A percentile compares a stretch with the other conserved stretches of the same genome.
Conservation (phyloP, 2,888 invertebrate species). For the Chelonus formosanus region DNA sequence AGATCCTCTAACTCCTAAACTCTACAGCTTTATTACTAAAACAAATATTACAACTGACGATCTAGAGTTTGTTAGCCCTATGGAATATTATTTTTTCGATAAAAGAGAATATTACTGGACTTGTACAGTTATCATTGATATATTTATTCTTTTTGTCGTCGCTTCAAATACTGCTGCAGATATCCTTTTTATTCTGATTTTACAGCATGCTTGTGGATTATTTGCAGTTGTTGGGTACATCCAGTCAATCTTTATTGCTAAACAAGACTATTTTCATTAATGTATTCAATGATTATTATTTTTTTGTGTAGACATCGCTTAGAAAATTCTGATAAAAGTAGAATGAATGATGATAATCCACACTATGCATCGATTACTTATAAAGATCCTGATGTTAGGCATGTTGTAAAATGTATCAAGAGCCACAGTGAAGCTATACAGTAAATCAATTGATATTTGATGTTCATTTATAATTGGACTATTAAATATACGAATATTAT, state of each 20-base stretch:
- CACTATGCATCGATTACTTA: background rate
- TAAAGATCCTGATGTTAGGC: background rate
- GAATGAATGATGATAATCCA: background rate
- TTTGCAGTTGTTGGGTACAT: slow-evolving; percentile 28
- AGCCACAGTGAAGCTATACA: slow-evolving; percentile 14
- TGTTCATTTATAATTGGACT: background rate
- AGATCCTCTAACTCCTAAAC: background rate
- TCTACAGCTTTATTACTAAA: background rate
- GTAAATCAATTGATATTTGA: background rate
- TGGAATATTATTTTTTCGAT: slow-evolving; percentile 15
- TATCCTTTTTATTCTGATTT: slow-evolving; percentile 14
- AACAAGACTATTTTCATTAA: no score
- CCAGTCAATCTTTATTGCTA: background rate
- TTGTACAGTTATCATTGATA: background rate
- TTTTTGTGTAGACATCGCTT: background rate
- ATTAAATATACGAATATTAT: background rate
- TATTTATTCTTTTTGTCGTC: slow-evolving; percentile 4
- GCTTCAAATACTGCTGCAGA: slow-evolving; percentile 19
- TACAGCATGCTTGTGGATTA: slow-evolving; percentile 30
- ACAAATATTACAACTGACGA: background rate
- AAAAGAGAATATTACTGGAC: slow-evolving; percentile 15
- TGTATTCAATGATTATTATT: no score
- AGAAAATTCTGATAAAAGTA: background rate
- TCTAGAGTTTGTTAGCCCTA: slow-evolving; percentile 15
- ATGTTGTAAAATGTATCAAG: slow-evolving; percentile 8